These are phyloP conservation scores for Lasaia peninsularis DNA, from an alignment of 1,140 invertebrate genomes.

Conservation along the genomic window DNA sequence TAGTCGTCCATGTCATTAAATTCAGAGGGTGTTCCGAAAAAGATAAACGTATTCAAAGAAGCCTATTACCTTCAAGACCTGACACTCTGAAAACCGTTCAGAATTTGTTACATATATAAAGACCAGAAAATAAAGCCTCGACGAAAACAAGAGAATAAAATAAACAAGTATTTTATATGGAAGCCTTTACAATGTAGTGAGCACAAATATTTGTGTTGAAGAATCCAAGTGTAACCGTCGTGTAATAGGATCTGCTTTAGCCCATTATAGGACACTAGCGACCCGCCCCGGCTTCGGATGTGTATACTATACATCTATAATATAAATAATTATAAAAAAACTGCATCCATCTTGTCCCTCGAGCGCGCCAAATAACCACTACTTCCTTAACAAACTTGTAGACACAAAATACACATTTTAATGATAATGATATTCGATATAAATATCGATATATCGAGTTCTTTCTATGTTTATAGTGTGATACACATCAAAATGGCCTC, in stretches of 20 bases:
- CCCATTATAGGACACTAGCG: conserved; percentile 37
- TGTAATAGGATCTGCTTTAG: conserved; percentile 50
- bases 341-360: too few relatives aligned
- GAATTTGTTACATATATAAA: background rate
- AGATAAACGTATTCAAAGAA: background rate
- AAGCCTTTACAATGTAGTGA: background rate
- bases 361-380: too few relatives aligned
- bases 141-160: background rate
- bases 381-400: background rate
- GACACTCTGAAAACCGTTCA: background rate
- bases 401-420: background rate
- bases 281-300: too few relatives aligned
- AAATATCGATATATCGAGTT: background rate
- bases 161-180: conserved; percentile 1
- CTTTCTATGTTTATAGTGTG: background rate
- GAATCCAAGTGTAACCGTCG: conserved; percentile 35
- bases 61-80: background rate
- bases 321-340: too few relatives aligned
- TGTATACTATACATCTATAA: too few relatives aligned
- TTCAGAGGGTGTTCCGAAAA: too few relatives aligned
- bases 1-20: too few relatives aligned
- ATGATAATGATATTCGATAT: background rate
- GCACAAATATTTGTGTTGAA: conserved; percentile 29
- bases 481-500: background rate
- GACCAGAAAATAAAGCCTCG: conserved; percentile 1